Base-by-base conservation (phyloP, 2,797 vertebrate genomes). In the Chromis chromis region DNA sequence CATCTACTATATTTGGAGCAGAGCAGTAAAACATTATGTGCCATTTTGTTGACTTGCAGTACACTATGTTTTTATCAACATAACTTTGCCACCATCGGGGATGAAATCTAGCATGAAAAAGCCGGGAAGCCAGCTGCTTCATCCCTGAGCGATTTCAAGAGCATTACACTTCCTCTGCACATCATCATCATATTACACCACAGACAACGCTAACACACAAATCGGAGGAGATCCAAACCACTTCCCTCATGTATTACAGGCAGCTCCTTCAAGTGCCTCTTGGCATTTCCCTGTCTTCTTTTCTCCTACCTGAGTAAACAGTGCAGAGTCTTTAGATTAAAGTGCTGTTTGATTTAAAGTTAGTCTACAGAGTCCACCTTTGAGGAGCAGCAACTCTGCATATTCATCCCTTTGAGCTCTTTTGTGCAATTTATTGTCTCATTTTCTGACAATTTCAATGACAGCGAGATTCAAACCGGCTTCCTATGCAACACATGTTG, bases 81-180 rank as follows among this genome's bases (percentile, higher is more conserved):
- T 55, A 73, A 81, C 74, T 77, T 79, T 78, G 13, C 76, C 68
- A 33, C 74, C 73, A 88, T 88, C 58, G 40, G 56, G 31, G 62
- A 75, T 83, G 73, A 87, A 87, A 85, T 84, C 87, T 86, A 82
- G 58, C 82, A 78, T 83, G 86, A 82, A 86, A 81, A 68, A 72
- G 69, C 64, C 60, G 59, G 33, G 55, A 69, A 57, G 59, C 55
- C 66, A 80, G 64, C 42, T 48, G 21, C 75, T 88, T 83, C 69
- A 81, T 70, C 65, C 81, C 70, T 36, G 57, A 88, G 78, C 49
- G 54, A 65, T 72, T 83, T 79, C 68, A 65, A 49, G 60, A 86
- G 80, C 71, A 69, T 83, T 78, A 69, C 42, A 70, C 67, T 70
- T 77, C 70, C 74, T 74, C 62, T 48, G 74, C 66, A 65, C 77